These are phyloP conservation scores for Agrochola lota DNA, from an alignment of 2,888 invertebrate species.

Conservation along the genomic window DNA sequence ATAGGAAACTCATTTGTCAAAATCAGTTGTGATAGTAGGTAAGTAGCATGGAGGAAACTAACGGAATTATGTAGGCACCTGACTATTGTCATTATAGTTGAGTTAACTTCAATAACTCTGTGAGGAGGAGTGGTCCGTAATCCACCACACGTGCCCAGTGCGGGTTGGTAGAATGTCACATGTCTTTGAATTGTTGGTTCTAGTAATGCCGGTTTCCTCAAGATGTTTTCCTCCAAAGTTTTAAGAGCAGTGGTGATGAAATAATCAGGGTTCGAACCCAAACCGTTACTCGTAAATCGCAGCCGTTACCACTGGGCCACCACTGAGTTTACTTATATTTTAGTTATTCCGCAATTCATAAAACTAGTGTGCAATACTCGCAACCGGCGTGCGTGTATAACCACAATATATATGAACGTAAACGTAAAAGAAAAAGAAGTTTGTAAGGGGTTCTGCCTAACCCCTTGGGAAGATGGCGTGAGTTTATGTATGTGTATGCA, in stretches of 20 bases:
- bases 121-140: too few species aligned
- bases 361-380: not conserved
- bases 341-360: not conserved
- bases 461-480: not conserved
- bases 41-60: not conserved
- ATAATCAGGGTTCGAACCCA: too few species aligned
- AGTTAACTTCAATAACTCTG: too few species aligned
- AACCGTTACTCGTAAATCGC: too few species aligned
- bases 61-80: not conserved
- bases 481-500: not conserved
- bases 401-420: not conserved
- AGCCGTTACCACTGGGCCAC: too few species aligned
- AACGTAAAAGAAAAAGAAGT: not conserved
- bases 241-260: too few species aligned
- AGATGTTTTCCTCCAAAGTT: too few species aligned
- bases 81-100: not conserved
- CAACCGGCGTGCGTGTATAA: not conserved
- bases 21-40: slow-evolving; percentile 14
- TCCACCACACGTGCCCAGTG: too few species aligned
- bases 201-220: too few species aligned
- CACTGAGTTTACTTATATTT: not conserved
- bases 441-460: not conserved
- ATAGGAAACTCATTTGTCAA: slow-evolving; percentile 50
- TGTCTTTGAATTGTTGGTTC: too few species aligned
- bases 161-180: too few species aligned